Conservation (phyloP, 2,113 vertebrate genomes). For the Elephas maximus region DNA sequence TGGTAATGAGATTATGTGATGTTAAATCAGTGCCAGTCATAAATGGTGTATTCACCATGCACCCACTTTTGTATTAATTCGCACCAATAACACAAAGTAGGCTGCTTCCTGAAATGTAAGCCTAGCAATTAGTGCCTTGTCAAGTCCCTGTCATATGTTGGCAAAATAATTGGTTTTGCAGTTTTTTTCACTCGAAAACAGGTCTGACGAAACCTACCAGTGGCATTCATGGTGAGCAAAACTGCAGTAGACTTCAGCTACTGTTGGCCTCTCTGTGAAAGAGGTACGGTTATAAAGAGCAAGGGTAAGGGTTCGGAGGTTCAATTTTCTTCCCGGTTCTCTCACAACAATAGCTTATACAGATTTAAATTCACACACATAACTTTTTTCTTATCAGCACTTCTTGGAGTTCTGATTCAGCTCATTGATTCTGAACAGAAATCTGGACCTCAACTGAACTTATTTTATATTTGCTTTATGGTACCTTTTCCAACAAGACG, state of each 20-base stretch:
- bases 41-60: neutral
- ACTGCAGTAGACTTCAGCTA: neutral
- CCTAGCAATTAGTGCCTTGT: slow-evolving; percentile 63
- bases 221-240: neutral
- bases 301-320: neutral
- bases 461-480: neutral
- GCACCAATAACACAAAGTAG: slow-evolving; percentile 51
- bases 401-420: neutral
- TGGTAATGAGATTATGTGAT: slow-evolving; percentile 37
- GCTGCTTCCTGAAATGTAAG: slow-evolving; percentile 72
- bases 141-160: slow-evolving; percentile 49
- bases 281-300: neutral
- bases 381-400: neutral
- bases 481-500: neutral
- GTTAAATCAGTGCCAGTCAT: neutral
- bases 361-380: neutral
- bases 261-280: neutral
- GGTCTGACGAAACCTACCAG: neutral
- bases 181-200: slow-evolving; percentile 13
- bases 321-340: neutral
- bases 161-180: slow-evolving; percentile 52
- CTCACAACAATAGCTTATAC: neutral
- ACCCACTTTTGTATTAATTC: slow-evolving; percentile 20
- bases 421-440: slow-evolving; percentile 12
- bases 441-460: neutral